phyloP scores from a whole-genome alignment of 2,113 vertebrate genomes.

The Monarcha castaneiventris region DNA sequence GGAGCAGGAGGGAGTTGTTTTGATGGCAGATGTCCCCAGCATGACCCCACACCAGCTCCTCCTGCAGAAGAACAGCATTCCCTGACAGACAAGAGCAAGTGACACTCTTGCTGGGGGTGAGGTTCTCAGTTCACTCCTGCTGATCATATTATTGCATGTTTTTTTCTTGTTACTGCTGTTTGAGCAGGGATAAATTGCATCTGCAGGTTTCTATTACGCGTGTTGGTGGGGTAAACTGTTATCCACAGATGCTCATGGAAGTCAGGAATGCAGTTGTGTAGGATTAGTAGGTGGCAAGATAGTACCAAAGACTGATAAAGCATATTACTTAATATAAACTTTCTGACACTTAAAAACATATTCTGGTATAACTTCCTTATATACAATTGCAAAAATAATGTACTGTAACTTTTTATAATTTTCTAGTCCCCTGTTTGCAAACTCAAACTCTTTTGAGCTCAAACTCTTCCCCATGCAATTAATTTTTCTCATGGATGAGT shows the following conservation, averaged over 20 bases:
- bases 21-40: not conserved
- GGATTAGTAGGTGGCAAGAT: not conserved
- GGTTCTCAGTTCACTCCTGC: not conserved
- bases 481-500: not conserved
- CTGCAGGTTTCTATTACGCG: not conserved
- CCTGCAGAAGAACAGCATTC: not conserved
- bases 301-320: not conserved
- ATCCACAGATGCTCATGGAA: not conserved
- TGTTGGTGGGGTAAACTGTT: not conserved
- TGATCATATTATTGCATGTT: not conserved
- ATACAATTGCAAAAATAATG: not conserved
- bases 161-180: not conserved
- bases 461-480: not conserved
- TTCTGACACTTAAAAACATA: not conserved
- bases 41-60: not conserved
- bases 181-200: not conserved
- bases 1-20: not conserved
- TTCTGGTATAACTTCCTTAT: not conserved
- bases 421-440: not conserved
- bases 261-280: not conserved
- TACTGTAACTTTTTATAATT: not conserved
- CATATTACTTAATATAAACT: not conserved
- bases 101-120: not conserved
- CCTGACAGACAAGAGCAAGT: not conserved
- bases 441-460: not conserved